Conservation (phyloP, 2,797 vertebrate species). For the Rhyacichthys aspro region DNA sequence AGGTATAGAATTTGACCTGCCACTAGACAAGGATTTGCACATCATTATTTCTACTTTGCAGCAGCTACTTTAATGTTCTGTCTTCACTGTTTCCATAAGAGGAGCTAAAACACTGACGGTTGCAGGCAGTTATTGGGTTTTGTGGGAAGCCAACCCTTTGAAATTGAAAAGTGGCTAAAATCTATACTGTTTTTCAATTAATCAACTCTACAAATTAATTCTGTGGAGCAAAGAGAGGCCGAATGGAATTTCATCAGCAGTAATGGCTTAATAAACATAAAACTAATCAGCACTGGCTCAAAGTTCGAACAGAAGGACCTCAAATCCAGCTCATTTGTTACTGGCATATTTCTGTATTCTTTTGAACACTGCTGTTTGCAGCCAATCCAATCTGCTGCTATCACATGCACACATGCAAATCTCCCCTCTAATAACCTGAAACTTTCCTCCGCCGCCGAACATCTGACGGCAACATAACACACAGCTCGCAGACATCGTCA, state of each 20-base stretch:
- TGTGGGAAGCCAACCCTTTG: constrained; percentile 9
- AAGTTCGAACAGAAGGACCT: constrained; percentile 6
- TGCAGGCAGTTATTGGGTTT: constrained; percentile 6
- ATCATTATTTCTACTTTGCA: too few relatives aligned
- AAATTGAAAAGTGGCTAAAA: constrained; percentile 1
- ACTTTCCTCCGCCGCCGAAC: constrained; percentile 31
- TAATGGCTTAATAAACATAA: constrained; percentile 22
- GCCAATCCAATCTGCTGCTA: background rate
- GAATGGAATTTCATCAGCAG: constrained; percentile 13
- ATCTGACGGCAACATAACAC: constrained; percentile 31
- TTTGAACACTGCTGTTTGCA: constrained; percentile 5
- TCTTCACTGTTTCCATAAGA: background rate
- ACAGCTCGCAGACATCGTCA: constrained; percentile 31
- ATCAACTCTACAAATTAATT: constrained; percentile 7
- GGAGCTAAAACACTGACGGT: constrained; percentile 6
- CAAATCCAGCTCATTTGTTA: constrained; percentile 3
- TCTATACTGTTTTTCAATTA: constrained; percentile 12
- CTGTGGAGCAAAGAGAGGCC: background rate
- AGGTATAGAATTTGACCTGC: too few relatives aligned
- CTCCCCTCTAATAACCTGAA: constrained; percentile 19
- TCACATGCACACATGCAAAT: constrained; percentile 5
- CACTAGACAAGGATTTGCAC: too few relatives aligned
- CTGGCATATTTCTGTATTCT: constrained; percentile 11
- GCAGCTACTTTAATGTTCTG: too few relatives aligned
- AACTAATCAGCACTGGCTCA: constrained; percentile 17